Evolutionary conservation across 1,140 invertebrate genomes (phyloP).

Genomic region (Apis florea): DNA sequence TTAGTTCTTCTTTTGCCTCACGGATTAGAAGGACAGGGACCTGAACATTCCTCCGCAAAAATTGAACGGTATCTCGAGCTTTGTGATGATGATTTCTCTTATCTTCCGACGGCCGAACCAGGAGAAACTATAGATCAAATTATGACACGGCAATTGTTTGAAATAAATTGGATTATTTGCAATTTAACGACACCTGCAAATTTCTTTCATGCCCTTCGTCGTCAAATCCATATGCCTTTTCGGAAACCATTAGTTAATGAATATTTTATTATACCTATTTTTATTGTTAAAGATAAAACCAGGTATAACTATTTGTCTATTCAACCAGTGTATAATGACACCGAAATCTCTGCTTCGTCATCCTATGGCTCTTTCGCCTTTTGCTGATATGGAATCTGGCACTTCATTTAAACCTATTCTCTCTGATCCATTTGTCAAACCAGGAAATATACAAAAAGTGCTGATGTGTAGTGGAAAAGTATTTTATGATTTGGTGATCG

Average conservation of each 20-base stretch:
- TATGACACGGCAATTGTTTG: constrained; percentile 87
- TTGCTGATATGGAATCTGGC: constrained; percentile 84
- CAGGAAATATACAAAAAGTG: constrained; percentile 85
- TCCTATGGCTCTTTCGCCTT: constrained; percentile 85
- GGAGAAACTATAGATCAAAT: constrained; percentile 71
- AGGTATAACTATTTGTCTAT: neutral
- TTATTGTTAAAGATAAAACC: neutral
- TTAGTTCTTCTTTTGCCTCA: constrained; percentile 93
- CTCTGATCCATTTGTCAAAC: constrained; percentile 83
- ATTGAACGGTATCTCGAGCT: constrained; percentile 92
- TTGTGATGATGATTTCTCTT: constrained; percentile 88
- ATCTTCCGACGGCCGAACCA: constrained; percentile 80
- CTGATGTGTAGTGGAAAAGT: constrained; percentile 92
- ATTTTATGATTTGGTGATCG: constrained; percentile 89
- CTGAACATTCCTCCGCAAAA: constrained; percentile 91
- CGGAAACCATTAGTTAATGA: constrained; percentile 87
- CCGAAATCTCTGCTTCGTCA: constrained; percentile 90
- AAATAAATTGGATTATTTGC: constrained; percentile 91
- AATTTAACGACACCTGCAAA: constrained; percentile 93
- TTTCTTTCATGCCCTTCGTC: constrained; percentile 91
- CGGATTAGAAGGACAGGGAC: constrained; percentile 94
- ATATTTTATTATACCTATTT: neutral
- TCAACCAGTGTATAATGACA: constrained; percentile 82
- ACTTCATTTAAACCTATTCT: constrained; percentile 80
- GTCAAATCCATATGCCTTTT: constrained; percentile 91